Base-by-base conservation (phyloP, 2,113 vertebrate genomes). In the Tetrao urogallus region DNA sequence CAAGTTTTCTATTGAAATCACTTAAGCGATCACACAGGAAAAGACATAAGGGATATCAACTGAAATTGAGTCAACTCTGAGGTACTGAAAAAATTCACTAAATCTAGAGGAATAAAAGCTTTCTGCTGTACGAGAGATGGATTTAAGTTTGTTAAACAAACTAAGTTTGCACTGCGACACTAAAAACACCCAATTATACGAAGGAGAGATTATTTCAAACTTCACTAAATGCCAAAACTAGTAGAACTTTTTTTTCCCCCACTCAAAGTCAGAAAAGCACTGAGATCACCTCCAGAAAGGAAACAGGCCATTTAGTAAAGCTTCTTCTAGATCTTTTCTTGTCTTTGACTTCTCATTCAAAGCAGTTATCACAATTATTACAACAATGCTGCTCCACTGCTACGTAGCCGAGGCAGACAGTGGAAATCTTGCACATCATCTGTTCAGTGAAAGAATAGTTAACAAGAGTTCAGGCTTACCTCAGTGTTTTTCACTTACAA, bases 361-460 rank as follows among this genome's bases (percentile, higher is more conserved):
- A 83, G 48, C 27, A 82, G 43, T 61, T 65, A 76, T 56, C 71
- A 27, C 21, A 87, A 75, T n/a, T 78, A 85, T 38, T 56, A 64
- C 27, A 75, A 32, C 42, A 88, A 56, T 8, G 8, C 34, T 50
- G 13, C 47, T 72, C 57, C 52, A 50, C 13, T 20, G 10, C 18
- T 52, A 19, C 0, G 0, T 30, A 11, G 3, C 0, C 73, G 28
- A 24, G 43, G 38, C 19, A 75, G 20, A 54, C 32, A 80, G 38
- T 6, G 16, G 3, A 87, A 91, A 65, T 19, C 11, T 73, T 38
- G 27, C 58, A 47, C 4, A 54, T 17, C 57, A 85, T 52, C 74
- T 60, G 61, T 48, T 56, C 61, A 75, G 58, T 19, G 13, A 71
- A 75, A 11, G 9, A 57, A 42, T 19, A 60, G 22, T 0, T 48